Evolutionary conservation across 2,113 vertebrate species (phyloP), one percentile per base, ranked within the genome.

Genomic region (Poeciliopsis occidentalis): DNA sequence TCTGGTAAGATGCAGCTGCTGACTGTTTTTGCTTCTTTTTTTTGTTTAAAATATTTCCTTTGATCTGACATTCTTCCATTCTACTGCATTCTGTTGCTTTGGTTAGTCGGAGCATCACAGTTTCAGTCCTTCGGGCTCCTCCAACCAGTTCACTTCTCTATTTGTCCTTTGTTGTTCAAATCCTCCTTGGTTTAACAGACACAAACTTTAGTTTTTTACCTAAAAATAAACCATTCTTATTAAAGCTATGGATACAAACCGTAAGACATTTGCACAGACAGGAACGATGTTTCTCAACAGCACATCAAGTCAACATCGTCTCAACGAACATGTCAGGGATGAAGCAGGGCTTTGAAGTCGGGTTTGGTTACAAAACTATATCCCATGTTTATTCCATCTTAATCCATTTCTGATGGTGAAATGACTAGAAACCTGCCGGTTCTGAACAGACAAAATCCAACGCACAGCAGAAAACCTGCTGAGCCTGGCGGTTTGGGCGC

Each of bases 1-100:
- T 99, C 98, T 71, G 98, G 98, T 99, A 91, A 92, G 90, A 51
- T 3, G 31, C 63, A 54, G 34, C 62, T 19, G 26, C 70, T 44
- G 32, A 62, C 27, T 60, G 27, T 57, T 71, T 47, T 60, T 31
- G 2, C 22, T 29, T 32, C 17, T 24, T 31, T 73, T 73, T 68
- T 71, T 44, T 41, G 15, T 29, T 29, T 10, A 13, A 32, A 41
- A 22, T 5, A 4, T 61, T 60, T 7, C 7, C 4, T 62, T 64
- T 65, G 39, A 71, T 61, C 67, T 57, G 1, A 70, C 26, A 57
- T 65, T 26, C 44, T 65, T 11, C 39, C 61, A 61, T 19, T 7
- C 19, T 60, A 22, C 70, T 10, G 12, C 39, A 29, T 54, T 60
- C 44, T 51, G 32, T 13, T 65, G 70, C 61, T 75, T 51, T 27